phyloP scores from a whole-genome alignment of 2,888 invertebrate species.

The Protonemura montana region DNA sequence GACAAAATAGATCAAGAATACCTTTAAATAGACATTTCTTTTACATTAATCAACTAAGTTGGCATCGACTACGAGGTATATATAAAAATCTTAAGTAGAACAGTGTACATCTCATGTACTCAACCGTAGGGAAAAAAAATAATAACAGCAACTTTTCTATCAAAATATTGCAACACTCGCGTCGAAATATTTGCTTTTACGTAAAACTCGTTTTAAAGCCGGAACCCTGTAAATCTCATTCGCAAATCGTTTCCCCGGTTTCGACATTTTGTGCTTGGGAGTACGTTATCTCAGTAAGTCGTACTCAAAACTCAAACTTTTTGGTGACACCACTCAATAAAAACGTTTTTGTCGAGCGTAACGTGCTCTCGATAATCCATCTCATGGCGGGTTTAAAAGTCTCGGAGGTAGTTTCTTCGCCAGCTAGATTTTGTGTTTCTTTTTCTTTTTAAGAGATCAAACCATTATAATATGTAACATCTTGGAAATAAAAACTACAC shows the following conservation, averaged over 20 bases:
- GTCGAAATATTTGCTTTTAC: slow-evolving; percentile 17
- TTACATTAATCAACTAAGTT: not conserved
- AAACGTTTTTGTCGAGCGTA: not conserved
- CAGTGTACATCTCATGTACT: not conserved
- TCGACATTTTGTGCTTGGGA: slow-evolving; percentile 23
- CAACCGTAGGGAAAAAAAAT: slow-evolving; percentile 15
- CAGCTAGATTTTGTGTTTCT: slow-evolving; percentile 23
- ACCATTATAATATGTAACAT: slow-evolving; percentile 39
- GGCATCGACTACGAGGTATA: slow-evolving; percentile 14
- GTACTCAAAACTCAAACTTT: not conserved
- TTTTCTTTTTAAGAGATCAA: slow-evolving; percentile 43
- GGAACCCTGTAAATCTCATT: slow-evolving; percentile 44
- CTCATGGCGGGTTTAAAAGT: not conserved
- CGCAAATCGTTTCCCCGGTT: not conserved
- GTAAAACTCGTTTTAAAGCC: slow-evolving; percentile 41
- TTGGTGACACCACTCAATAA: not conserved
- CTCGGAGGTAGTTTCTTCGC: slow-evolving; percentile 31
- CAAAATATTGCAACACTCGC: slow-evolving; percentile 10
- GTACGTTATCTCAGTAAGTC: not conserved
- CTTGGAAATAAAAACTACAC: slow-evolving; percentile 34
- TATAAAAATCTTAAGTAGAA: slow-evolving; percentile 24
- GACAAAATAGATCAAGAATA: too few relatives aligned
- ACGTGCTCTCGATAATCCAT: not conserved
- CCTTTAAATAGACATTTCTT: not conserved
- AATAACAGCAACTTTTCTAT: slow-evolving; percentile 31